Evolutionary conservation across 1,140 invertebrate species (phyloP).

Genomic region (Meloidogyne floridensis): DNA sequence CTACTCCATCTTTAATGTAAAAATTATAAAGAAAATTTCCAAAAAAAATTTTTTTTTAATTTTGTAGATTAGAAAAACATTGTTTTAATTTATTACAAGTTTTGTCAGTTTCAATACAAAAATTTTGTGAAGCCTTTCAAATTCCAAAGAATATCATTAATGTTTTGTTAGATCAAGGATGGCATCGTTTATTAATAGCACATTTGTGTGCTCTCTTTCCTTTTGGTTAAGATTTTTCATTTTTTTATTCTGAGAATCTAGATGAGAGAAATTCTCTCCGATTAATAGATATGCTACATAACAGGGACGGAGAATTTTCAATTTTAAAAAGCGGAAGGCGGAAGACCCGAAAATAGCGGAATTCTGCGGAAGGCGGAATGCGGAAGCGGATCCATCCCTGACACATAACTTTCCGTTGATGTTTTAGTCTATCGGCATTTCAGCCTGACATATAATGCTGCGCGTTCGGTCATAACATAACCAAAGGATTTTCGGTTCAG

Average conservation of each 20-base stretch:
- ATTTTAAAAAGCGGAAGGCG: too few relatives aligned
- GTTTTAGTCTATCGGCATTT: too few relatives aligned
- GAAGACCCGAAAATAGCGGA: too few relatives aligned
- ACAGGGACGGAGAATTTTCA: too few relatives aligned
- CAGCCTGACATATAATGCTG: too few relatives aligned
- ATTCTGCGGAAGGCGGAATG: too few relatives aligned
- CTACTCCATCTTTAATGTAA: background rate
- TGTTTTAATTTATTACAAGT: conserved; percentile 25
- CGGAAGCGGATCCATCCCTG: too few relatives aligned
- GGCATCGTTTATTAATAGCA: conserved; percentile 48
- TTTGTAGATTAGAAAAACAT: conserved; percentile 21
- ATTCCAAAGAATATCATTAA: conserved; percentile 29
- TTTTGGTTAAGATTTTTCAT: background rate
- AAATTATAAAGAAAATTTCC: background rate
- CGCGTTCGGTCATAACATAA: too few relatives aligned
- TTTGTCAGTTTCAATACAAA: conserved; percentile 27
- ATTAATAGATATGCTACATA: background rate
- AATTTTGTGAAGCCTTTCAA: conserved; percentile 22
- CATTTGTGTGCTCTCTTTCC: conserved; percentile 35
- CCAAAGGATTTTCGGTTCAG: too few relatives aligned
- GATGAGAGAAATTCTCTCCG: background rate
- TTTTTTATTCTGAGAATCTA: background rate
- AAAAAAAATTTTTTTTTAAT: background rate
- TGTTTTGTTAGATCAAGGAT: conserved; percentile 31
- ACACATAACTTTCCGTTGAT: too few relatives aligned